A percentile compares a stretch with the other conserved stretches of the same genome.
Conservation (phyloP, 2,888 invertebrate species). For the Theretra japonica region DNA sequence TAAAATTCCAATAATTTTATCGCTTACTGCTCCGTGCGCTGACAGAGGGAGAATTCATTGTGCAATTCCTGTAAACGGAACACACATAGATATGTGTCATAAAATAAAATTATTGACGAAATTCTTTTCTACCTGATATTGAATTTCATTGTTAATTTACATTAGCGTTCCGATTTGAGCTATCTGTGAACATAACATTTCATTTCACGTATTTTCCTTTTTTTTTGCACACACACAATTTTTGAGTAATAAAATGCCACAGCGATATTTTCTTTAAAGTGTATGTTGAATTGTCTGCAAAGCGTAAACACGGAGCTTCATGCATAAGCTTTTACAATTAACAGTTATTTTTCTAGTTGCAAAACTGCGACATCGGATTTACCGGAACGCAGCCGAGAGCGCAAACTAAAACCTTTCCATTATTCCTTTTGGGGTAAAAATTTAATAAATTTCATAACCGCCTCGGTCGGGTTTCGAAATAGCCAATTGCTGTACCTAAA, state of each 20-base stretch:
- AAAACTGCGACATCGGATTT: neutral
- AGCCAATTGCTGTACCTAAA: conserved; percentile 53
- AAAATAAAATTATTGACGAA: conserved; percentile 39
- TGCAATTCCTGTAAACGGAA: conserved; percentile 34
- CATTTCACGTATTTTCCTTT: too few relatives aligned
- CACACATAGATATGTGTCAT: conserved; percentile 39
- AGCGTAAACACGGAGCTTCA: too few relatives aligned
- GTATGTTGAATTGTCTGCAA: too few relatives aligned
- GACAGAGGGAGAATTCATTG: conserved; percentile 61
- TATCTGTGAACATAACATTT: too few relatives aligned
- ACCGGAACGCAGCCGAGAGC: neutral
- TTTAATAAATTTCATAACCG: conserved; percentile 54
- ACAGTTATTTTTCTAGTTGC: neutral
- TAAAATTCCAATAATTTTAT: conserved; percentile 71
- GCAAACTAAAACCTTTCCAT: neutral
- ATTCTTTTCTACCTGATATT: neutral
- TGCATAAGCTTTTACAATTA: neutral
- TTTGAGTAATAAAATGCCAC: too few relatives aligned
- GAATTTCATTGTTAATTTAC: neutral
- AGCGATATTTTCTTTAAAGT: too few relatives aligned
- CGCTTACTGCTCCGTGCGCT: conserved; percentile 58
- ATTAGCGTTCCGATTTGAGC: too few relatives aligned
- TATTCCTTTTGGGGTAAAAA: conserved; percentile 44
- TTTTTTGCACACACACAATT: too few relatives aligned
- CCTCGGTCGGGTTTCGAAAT: conserved; percentile 49